Evolutionary conservation across 2,113 vertebrate genomes (phyloP).

Genomic region (Phasianus colchicus): DNA sequence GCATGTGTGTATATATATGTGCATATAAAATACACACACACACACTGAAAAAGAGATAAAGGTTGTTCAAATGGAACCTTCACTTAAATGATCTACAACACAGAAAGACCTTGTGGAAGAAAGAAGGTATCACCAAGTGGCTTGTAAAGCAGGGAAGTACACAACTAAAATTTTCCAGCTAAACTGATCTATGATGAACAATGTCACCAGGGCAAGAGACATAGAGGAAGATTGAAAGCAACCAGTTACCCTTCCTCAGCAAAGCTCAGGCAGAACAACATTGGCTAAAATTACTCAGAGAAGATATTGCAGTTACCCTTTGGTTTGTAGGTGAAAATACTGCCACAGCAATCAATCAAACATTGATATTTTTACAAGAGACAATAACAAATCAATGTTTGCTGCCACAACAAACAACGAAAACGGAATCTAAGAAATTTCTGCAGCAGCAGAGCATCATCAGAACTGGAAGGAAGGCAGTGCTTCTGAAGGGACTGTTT

Average conservation of each 20-base stretch:
- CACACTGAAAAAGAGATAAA: background rate
- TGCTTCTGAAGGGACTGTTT: background rate
- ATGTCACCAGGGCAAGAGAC: background rate
- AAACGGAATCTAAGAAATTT: background rate
- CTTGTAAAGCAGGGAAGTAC: background rate
- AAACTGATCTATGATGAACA: constrained; percentile 9
- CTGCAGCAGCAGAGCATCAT: background rate
- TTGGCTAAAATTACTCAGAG: background rate
- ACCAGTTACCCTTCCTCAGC: background rate
- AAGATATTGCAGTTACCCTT: constrained; percentile 14
- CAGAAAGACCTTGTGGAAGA: background rate
- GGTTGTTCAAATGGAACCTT: constrained; percentile 21
- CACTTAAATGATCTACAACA: constrained; percentile 10
- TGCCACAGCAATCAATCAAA: constrained; percentile 34
- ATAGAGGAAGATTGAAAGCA: constrained; percentile 39
- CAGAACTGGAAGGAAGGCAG: background rate
- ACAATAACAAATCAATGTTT: constrained; percentile 22
- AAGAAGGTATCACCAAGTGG: background rate
- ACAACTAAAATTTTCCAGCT: constrained; percentile 11
- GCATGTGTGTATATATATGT: background rate
- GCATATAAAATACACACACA: background rate
- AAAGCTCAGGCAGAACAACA: constrained; percentile 20
- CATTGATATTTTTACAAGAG: constrained; percentile 8
- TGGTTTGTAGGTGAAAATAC: constrained; percentile 43
- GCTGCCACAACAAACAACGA: constrained; percentile 1